A percentile compares a stretch with the other conserved stretches of the same genome.
Evolutionary conservation across 2,797 vertebrate species (phyloP).

Genomic region (Hozukius guyotensis): DNA sequence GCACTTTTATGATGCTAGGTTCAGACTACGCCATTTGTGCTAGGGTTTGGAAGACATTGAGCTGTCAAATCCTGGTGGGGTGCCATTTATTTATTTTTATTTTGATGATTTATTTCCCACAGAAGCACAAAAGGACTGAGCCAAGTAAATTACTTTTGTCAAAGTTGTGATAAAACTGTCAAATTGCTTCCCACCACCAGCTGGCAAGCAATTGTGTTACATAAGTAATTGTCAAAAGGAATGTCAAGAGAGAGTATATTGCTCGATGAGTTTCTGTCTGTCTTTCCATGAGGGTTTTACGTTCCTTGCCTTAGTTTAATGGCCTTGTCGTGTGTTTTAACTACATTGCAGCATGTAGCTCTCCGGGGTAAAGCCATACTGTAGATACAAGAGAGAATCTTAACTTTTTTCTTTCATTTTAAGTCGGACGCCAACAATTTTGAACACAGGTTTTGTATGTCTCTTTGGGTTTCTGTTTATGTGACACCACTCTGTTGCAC

Average conservation of each 20-base stretch:
- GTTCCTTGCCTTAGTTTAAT: conserved; percentile 42
- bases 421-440: background rate
- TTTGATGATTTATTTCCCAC: conserved; percentile 76
- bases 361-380: background rate
- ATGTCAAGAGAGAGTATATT: conserved; percentile 64
- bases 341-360: conserved; percentile 8
- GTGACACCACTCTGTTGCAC: background rate
- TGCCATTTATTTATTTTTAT: conserved; percentile 75
- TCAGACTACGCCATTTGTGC: conserved; percentile 39
- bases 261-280: conserved; percentile 51
- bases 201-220: conserved; percentile 76
- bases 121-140: conserved; percentile 67
- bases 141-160: conserved; percentile 81
- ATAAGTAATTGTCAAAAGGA: conserved; percentile 78
- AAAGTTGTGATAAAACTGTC: conserved; percentile 82
- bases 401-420: background rate
- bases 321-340: conserved; percentile 45
- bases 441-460: background rate
- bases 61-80: conserved; percentile 64
- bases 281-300: conserved; percentile 48
- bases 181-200: conserved; percentile 71
- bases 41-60: conserved; percentile 58
- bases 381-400: background rate
- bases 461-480: background rate
- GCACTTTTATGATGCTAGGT: conserved; percentile 57